These are phyloP conservation scores for Cavia aperea DNA, from an alignment of 2,113 vertebrate species.

Conservation along the genomic window DNA sequence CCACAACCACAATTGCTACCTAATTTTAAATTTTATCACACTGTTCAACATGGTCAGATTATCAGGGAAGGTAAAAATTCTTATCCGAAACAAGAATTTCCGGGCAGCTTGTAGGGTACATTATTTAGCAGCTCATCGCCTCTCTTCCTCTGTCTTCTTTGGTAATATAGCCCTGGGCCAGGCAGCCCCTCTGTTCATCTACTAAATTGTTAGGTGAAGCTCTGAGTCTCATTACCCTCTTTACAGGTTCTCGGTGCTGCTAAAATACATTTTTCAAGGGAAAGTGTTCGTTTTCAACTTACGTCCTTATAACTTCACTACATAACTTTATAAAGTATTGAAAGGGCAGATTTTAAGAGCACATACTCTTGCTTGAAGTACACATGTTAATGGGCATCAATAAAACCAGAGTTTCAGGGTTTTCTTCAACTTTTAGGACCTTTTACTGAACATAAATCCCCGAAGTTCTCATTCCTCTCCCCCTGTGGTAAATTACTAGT, in stretches of 20 bases:
- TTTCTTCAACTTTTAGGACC: constrained; percentile 36
- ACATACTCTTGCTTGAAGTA: constrained; percentile 53
- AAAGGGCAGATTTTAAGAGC: constrained; percentile 61
- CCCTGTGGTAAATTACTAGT: constrained; percentile 8
- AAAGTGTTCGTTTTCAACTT: constrained; percentile 71
- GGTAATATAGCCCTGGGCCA: constrained; percentile 67
- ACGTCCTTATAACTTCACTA: constrained; percentile 67
- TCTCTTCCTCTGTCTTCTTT: constrained; percentile 62
- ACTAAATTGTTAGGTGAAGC: constrained; percentile 75
- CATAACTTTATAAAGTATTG: constrained; percentile 41
- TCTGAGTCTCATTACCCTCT: constrained; percentile 74
- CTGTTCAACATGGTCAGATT: not conserved
- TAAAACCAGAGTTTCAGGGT: constrained; percentile 42
- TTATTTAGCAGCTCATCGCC: constrained; percentile 17
- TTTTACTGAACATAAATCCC: constrained; percentile 57
- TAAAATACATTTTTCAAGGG: constrained; percentile 75
- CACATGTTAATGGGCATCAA: constrained; percentile 57
- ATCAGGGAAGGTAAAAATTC: not conserved
- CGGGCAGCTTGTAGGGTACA: not conserved
- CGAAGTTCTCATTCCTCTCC: constrained; percentile 35
- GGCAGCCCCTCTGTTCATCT: constrained; percentile 70
- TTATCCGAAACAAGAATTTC: constrained; percentile 2
- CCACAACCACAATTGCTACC: not conserved
- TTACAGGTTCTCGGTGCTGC: constrained; percentile 74
- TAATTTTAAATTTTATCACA: not conserved